Evolutionary conservation across 2,113 vertebrate genomes (phyloP).

Genomic region (Galeopterus variegatus): DNA sequence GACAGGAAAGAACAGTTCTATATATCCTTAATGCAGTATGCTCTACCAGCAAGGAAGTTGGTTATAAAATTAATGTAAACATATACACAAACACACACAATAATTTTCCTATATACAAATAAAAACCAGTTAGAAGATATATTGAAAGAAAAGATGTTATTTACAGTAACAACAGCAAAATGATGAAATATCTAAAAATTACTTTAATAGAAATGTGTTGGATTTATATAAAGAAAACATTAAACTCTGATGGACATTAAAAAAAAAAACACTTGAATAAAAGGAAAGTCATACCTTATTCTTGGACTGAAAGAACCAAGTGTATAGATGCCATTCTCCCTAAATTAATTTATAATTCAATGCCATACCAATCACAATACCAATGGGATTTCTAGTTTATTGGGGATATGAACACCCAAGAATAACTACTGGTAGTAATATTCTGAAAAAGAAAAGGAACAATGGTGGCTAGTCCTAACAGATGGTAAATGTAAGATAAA

Average conservation of each 20-base stretch:
- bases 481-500: neutral
- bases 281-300: conserved; percentile 71
- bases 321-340: conserved; percentile 57
- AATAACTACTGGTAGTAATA: conserved; percentile 56
- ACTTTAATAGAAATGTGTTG: neutral
- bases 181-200: conserved; percentile 28
- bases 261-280: conserved; percentile 57
- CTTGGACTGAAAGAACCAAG: conserved; percentile 64
- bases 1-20: neutral
- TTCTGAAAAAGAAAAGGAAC: conserved; percentile 67
- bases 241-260: conserved; percentile 24
- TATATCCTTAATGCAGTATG: neutral
- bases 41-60: neutral
- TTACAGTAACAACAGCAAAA: neutral
- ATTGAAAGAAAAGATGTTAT: neutral
- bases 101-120: neutral
- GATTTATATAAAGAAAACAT: conserved; percentile 23
- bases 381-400: conserved; percentile 56
- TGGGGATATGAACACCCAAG: conserved; percentile 22
- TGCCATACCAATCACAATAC: conserved; percentile 43
- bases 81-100: neutral
- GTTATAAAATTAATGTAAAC: neutral
- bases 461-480: conserved; percentile 22
- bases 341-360: conserved; percentile 67
- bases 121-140: neutral